A percentile compares a stretch with the other conserved stretches of the same genome.
These are phyloP conservation scores for Ceyx erithaca DNA, from an alignment of 2,797 vertebrate genomes.

Conservation along the genomic window DNA sequence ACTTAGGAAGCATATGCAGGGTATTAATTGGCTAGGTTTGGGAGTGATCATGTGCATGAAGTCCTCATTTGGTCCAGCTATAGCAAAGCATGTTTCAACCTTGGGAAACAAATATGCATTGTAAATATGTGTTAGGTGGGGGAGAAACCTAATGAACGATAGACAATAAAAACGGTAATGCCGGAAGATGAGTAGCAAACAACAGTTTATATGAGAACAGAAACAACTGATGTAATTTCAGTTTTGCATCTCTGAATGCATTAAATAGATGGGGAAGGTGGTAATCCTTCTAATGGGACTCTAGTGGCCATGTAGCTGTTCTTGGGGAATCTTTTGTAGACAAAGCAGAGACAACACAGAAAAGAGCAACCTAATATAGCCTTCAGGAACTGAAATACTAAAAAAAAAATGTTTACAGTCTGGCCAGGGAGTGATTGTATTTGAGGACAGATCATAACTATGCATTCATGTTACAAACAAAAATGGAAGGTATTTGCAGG, in stretches of 20 bases:
- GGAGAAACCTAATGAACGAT: not conserved
- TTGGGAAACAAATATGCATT: not conserved
- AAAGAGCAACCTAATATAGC: not conserved
- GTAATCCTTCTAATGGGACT: not conserved
- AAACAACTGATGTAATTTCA: not conserved
- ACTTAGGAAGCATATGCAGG: not conserved
- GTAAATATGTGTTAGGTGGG: not conserved
- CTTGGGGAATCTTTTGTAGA: not conserved
- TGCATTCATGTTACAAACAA: not conserved
- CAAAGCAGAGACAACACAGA: not conserved
- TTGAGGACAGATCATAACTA: not conserved
- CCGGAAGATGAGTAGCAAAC: not conserved
- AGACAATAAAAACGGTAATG: not conserved
- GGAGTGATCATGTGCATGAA: not conserved
- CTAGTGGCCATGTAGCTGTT: not conserved
- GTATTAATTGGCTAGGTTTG: not conserved
- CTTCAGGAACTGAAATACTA: not conserved
- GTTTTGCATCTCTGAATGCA: not conserved
- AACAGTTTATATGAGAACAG: not conserved
- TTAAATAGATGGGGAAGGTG: not conserved
- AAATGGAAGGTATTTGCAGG: not conserved
- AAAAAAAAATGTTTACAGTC: not conserved
- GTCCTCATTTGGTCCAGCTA: not conserved
- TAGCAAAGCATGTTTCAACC: not conserved
- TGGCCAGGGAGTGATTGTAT: not conserved